Evolutionary conservation across 2,113 vertebrate genomes (phyloP), one percentile per base, ranked within the genome.

Genomic region (Tyrannus savana): DNA sequence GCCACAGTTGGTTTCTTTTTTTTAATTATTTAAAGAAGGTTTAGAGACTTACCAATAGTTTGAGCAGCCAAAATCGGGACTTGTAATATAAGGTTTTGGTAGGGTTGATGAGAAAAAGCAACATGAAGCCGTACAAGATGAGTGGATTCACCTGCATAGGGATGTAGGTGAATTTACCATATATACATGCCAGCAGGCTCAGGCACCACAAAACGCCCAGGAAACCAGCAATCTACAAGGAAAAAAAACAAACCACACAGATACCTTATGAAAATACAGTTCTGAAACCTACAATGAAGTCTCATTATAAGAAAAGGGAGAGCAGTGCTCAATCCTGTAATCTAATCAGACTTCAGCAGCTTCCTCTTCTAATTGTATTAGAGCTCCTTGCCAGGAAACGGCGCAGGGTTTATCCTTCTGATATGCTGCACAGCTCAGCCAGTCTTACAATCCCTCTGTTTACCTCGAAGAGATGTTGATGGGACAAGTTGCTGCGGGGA

Each of bases 81-180:
- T 99, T 99, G 98, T 99, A 99, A 97, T 99, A 99, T 39, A 99
- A 98, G 79, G 99, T 99, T 98, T 99, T 99, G 90, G 99, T 99
- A 52, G 99, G 99, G 97, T 99, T 99, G 98, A 99, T 98, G 97
- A 99, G 99, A 96, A 99, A 99, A 93, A 99, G 98, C 96, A 99
- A 85, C 99, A 99, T 99, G 98, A 99, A 99, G 96, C 99, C 99
- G 0, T 99, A 99, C 42, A 99, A 98, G 96, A 98, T 98, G 87
- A 99, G 99, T n/a, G 99, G 99, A 95, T 99, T 99, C 91, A 99
- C 98, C 97, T 99, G 99, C 98, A 98, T 99, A 88, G 99, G 99
- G 95, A 99, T 93, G 96, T 97, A 94, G 92, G 96, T 98, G 97
- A 98, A 97, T 92, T 98, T 96, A 62, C 98, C 98, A 97, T 98